Conservation (phyloP, 2,113 vertebrate genomes). For the Barnardius zonarius region DNA sequence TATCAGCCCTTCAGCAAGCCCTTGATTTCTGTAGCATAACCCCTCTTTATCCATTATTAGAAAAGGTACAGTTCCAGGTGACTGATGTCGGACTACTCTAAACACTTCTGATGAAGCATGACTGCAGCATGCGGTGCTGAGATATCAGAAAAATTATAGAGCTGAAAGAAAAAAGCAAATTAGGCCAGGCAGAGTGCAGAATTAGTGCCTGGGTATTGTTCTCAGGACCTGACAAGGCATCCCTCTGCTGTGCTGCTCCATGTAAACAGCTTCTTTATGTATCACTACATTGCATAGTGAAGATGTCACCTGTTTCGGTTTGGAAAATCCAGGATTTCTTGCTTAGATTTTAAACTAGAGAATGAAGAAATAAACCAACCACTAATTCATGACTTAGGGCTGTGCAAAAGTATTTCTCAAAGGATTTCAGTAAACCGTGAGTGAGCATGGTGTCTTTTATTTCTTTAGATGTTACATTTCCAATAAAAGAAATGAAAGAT, state of each 20-base stretch:
- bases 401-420: background rate
- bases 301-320: background rate
- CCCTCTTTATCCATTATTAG: background rate
- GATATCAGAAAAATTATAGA: background rate
- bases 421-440: background rate
- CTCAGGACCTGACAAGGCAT: background rate
- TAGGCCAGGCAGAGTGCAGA: background rate
- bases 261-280: background rate
- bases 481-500: background rate
- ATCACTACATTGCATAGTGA: background rate
- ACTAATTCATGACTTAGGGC: background rate
- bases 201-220: background rate
- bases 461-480: background rate
- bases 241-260: background rate
- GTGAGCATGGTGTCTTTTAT: background rate
- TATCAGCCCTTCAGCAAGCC: background rate
- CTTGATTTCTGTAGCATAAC: background rate
- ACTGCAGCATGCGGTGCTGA: background rate
- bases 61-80: background rate
- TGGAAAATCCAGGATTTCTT: background rate
- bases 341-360: background rate
- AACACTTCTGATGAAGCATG: background rate
- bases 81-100: background rate
- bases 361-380: background rate
- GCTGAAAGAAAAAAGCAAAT: background rate